phyloP scores from a whole-genome alignment of 1,140 invertebrate genomes.

The Potamilus streckersoni region DNA sequence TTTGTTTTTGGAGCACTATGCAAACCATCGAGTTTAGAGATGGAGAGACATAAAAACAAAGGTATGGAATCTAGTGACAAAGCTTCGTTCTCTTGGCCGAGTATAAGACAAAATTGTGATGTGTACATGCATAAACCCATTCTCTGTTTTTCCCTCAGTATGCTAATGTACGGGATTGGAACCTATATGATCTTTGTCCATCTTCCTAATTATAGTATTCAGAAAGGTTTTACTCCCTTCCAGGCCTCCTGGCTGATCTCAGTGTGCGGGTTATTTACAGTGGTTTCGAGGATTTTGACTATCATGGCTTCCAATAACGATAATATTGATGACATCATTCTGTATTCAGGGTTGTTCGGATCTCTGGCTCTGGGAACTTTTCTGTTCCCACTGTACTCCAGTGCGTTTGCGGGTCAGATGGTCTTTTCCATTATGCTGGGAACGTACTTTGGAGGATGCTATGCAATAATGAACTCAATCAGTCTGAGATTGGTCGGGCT shows the following conservation, averaged over 20 bases:
- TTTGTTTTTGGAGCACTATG: conserved; percentile 31
- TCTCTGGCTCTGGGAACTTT: conserved; percentile 22
- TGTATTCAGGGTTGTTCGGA: conserved; percentile 30
- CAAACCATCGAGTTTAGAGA: conserved; percentile 23
- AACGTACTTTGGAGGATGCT: conserved; percentile 29
- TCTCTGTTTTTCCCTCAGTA: conserved; percentile 30
- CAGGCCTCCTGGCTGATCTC: conserved; percentile 14
- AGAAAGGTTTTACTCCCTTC: conserved; percentile 5
- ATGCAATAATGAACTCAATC: conserved; percentile 32
- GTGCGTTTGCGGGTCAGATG: conserved; percentile 17
- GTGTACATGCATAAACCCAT: conserved; percentile 29
- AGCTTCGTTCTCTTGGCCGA: conserved; percentile 12
- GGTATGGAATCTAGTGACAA: conserved; percentile 14
- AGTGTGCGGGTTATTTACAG: conserved; percentile 17
- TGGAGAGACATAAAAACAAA: conserved; percentile 19
- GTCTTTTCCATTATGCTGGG: conserved; percentile 26
- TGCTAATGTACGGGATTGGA: conserved; percentile 27
- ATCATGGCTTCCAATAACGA: conserved; percentile 16
- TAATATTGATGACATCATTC: conserved; percentile 23
- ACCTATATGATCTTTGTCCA: conserved; percentile 36
- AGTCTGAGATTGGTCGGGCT: conserved; percentile 30
- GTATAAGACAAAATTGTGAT: conserved; percentile 21
- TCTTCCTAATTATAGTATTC: conserved; percentile 19
- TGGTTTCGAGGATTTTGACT: conserved; percentile 21
- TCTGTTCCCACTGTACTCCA: conserved; percentile 28